phyloP scores from a whole-genome alignment of 2,888 invertebrate species.

The Oscheius onirici region DNA sequence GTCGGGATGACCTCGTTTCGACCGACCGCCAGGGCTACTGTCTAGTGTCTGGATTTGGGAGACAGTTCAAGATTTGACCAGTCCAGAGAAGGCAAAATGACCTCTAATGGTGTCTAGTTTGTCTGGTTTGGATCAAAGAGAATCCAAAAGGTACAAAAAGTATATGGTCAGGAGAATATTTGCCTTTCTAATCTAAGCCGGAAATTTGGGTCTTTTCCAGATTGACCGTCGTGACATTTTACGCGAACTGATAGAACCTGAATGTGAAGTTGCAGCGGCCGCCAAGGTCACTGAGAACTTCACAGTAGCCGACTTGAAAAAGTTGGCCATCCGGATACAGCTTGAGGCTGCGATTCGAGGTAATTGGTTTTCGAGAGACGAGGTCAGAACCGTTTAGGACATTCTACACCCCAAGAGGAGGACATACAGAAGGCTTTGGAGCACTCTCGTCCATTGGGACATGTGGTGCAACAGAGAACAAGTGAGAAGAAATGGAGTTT shows the following conservation, averaged over 20 bases:
- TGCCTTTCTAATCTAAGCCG: background rate
- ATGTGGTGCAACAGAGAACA: slow-evolving; percentile 7
- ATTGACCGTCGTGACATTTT: slow-evolving; percentile 21
- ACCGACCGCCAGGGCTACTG: slow-evolving; percentile 6
- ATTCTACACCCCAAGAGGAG: background rate
- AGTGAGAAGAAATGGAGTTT: slow-evolving; percentile 38
- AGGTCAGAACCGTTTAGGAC: background rate
- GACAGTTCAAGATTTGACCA: no score
- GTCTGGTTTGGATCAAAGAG: no score
- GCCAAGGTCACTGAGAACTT: slow-evolving; percentile 36
- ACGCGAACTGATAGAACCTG: slow-evolving; percentile 28
- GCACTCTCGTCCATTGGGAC: slow-evolving; percentile 24
- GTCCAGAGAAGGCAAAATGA: no score
- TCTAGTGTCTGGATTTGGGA: background rate
- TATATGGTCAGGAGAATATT: background rate
- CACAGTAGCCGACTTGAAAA: slow-evolving; percentile 31
- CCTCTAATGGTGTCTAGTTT: no score
- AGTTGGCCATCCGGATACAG: slow-evolving; percentile 23
- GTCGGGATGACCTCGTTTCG: slow-evolving; percentile 23
- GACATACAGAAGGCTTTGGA: slow-evolving; percentile 23
- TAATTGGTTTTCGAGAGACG: background rate
- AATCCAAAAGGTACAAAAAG: background rate
- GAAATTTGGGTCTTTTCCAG: slow-evolving; percentile 8
- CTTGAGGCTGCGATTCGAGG: slow-evolving; percentile 33
- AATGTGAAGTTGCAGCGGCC: slow-evolving; percentile 26